Evolutionary conservation across 1,140 invertebrate genomes (phyloP), one percentile per base, ranked within the genome.

Genomic region (Drosophila biarmipes): DNA sequence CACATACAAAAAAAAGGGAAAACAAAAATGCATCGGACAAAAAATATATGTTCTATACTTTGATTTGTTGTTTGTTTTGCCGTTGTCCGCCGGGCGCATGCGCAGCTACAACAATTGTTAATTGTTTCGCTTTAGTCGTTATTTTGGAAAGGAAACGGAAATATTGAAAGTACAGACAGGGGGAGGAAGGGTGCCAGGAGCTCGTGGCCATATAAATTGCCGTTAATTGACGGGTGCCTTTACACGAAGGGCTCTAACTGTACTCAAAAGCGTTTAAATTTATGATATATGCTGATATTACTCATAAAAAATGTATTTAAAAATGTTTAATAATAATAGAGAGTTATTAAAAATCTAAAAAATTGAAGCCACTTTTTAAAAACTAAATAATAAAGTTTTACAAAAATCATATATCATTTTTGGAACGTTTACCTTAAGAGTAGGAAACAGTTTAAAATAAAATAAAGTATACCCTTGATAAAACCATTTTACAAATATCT

Each of bases 31-130:
- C 64, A 49, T 29, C 14, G 53, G 7, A 66, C 43, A 67, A 35
- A 55, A 75, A 38, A 63, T 24, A 45, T 42, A 67, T 49, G 46
- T 75, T 75, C 53, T 45, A 48, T 59, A 38, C 62, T 73, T 52
- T 67, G 49, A 64, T 75, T 75, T 77, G 78, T 82, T 82, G 84
- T 86, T 87, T 86, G 82, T 87, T 86, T 86, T 71, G 81, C 80
- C 80, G 81, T 85, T 85, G 75, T 68, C 62, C 72, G 78, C 34
- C 40, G 73, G 74, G 80, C 66, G 80, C 80, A 84, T 77, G 80
- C 80, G 81, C 81, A 78, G 69, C 79, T 61, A 56, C 82, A 86
- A 86, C 78, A 86, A 86, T 86, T 82, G 82, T 87, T 87, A 87
- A 87, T 87, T 87, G 82, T 89, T 89, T 75, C 75, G 51, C 37